phyloP scores from a whole-genome alignment of 2,113 vertebrate genomes.

The Mesoclemmys tuberculata region DNA sequence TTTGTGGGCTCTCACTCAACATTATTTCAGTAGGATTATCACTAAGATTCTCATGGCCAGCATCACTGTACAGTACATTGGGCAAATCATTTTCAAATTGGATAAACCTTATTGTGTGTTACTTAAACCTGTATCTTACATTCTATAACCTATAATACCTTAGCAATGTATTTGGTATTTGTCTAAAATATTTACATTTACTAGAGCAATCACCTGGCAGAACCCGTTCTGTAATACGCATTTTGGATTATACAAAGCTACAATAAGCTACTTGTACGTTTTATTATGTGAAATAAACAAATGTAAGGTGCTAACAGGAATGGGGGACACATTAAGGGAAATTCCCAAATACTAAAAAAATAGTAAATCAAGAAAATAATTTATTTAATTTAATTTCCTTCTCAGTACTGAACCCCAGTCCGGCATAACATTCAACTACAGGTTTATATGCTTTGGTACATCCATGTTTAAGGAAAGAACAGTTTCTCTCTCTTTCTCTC shows the following conservation, averaged over 20 bases:
- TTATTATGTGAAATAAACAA: background rate
- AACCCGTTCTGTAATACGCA: background rate
- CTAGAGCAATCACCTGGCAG: background rate
- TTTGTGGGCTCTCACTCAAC: background rate
- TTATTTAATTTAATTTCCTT: background rate
- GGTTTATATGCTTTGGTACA: background rate
- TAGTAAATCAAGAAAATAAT: background rate
- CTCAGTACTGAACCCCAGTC: background rate
- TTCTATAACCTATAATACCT: background rate
- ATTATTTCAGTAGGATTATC: background rate
- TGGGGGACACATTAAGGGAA: background rate
- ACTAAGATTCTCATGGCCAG: background rate
- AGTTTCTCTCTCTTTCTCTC: background rate
- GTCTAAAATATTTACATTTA: background rate
- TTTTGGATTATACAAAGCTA: background rate
- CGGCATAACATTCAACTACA: background rate
- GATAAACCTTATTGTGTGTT: background rate
- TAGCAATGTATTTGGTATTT: rapidly evolving
- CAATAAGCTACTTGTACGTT: background rate
- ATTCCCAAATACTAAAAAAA: background rate
- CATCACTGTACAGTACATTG: background rate
- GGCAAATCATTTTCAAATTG: background rate
- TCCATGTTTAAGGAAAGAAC: background rate
- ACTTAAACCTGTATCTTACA: background rate
- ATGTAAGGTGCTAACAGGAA: background rate